Evolutionary conservation across 2,797 vertebrate species (phyloP).

Genomic region (Sebastes variabilis): DNA sequence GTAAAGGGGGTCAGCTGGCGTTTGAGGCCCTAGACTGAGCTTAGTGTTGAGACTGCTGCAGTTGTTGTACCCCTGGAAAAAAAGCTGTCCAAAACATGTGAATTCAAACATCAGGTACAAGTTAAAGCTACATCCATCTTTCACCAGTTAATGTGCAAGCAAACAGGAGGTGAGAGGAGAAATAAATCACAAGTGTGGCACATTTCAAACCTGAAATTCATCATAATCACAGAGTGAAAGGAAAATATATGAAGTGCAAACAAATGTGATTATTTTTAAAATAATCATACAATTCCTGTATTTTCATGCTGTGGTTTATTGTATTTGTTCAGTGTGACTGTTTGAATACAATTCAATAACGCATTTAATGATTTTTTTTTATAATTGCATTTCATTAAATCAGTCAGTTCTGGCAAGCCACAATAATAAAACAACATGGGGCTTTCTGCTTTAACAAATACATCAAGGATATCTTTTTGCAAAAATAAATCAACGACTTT

Average conservation of each 20-base stretch:
- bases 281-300: neutral
- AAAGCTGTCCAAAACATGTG: slow-evolving; percentile 20
- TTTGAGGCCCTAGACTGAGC: slow-evolving; percentile 16
- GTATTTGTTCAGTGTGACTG: neutral
- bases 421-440: slow-evolving; percentile 6
- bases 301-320: slow-evolving; percentile 29
- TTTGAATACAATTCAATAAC: slow-evolving; percentile 32
- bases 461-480: neutral
- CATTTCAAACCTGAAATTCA: neutral
- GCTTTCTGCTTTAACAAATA: neutral
- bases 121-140: slow-evolving; percentile 4
- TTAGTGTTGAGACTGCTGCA: neutral
- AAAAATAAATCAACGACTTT: neutral
- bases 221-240: neutral
- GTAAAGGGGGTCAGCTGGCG: slow-evolving; percentile 28
- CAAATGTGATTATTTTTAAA: neutral
- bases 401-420: neutral
- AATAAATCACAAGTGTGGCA: neutral
- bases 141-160: neutral
- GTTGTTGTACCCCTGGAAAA: slow-evolving; percentile 8
- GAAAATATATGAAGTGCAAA: neutral
- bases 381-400: slow-evolving; percentile 17
- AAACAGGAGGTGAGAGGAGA: neutral
- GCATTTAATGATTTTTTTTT: neutral
- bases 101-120: slow-evolving; percentile 20